A percentile compares a stretch with the other conserved stretches of the same genome.
Evolutionary conservation across 1,140 invertebrate species (phyloP).

Genomic region (Myzus persicae): DNA sequence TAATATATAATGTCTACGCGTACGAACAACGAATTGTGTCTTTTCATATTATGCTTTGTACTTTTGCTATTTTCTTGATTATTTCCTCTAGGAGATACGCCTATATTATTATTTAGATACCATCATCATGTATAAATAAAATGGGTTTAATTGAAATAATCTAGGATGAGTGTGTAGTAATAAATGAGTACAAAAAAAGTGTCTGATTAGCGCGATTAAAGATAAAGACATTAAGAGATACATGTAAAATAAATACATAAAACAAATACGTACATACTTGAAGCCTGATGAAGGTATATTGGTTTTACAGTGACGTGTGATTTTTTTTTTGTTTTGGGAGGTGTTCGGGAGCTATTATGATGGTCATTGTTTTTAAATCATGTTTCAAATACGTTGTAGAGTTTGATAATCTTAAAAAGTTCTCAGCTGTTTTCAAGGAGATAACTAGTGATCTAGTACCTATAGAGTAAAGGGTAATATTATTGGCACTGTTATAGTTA

Average conservation of each 20-base stretch:
- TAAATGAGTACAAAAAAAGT: neutral
- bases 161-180: neutral
- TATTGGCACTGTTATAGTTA: too few relatives aligned
- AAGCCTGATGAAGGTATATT: neutral
- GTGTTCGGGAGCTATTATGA: neutral
- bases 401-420: too few relatives aligned
- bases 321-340: neutral
- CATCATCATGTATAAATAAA: neutral
- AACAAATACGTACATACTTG: neutral
- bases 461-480: too few relatives aligned
- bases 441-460: too few relatives aligned
- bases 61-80: neutral
- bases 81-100: neutral
- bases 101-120: neutral
- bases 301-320: neutral
- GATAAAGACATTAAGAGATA: too few relatives aligned
- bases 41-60: neutral
- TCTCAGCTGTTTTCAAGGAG: too few relatives aligned
- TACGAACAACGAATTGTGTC: neutral
- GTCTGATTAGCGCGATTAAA: neutral
- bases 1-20: neutral
- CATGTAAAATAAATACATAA: neutral
- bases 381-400: neutral
- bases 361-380: neutral
- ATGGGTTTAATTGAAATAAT: neutral